Evolutionary conservation across 1,140 invertebrate species (phyloP).

Genomic region (Drosophila orena): DNA sequence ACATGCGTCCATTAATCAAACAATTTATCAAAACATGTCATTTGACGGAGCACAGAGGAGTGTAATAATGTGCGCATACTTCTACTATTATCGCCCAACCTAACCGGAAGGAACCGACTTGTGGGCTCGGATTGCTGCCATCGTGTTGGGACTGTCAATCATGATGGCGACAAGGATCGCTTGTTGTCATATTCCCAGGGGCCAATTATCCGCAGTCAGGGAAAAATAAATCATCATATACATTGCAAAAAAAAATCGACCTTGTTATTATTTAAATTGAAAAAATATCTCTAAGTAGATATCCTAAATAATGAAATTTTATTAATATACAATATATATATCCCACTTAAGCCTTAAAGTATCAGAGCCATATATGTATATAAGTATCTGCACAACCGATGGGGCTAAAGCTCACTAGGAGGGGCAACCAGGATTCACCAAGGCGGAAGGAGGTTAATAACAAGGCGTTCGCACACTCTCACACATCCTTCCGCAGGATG

Average conservation of each 20-base stretch:
- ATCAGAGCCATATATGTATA: constrained; percentile 24
- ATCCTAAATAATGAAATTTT: too few species aligned
- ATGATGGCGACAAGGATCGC: constrained; percentile 24
- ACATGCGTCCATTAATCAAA: constrained; percentile 79
- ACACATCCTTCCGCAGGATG: background rate
- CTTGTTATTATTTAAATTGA: too few species aligned
- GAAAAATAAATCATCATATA: background rate
- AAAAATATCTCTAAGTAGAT: too few species aligned
- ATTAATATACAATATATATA: too few species aligned
- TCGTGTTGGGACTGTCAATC: constrained; percentile 37
- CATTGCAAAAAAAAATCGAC: background rate
- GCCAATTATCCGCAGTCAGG: constrained; percentile 35
- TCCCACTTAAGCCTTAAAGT: constrained; percentile 12
- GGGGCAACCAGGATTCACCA: constrained; percentile 22
- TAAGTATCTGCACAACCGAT: constrained; percentile 49
- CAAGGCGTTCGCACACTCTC: constrained; percentile 26
- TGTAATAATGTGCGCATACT: constrained; percentile 19
- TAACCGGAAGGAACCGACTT: constrained; percentile 39
- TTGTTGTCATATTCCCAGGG: constrained; percentile 13
- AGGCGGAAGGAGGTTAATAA: constrained; percentile 65
- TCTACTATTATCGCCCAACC: constrained; percentile 22
- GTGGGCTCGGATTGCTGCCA: constrained; percentile 34
- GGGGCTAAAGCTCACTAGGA: constrained; percentile 44
- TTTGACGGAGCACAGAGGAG: constrained; percentile 1
- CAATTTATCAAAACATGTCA: constrained; percentile 82